phyloP scores from a whole-genome alignment of 2,888 invertebrate species.

The Eupithecia subfuscata region DNA sequence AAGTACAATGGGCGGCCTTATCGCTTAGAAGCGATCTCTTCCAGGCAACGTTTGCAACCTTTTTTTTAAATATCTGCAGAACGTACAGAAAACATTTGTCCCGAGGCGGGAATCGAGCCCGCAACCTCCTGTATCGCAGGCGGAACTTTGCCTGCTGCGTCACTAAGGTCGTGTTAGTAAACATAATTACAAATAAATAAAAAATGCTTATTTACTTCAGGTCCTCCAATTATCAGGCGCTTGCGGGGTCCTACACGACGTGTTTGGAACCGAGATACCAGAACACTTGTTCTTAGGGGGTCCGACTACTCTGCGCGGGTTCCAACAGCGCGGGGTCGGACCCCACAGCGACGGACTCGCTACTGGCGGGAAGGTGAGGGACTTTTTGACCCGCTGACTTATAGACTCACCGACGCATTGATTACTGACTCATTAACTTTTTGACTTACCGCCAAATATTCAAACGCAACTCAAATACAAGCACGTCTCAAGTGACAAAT shows the following conservation, averaged over 20 bases:
- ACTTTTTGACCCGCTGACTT: not conserved
- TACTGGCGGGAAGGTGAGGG: slow-evolving; percentile 82
- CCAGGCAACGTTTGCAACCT: too few species aligned
- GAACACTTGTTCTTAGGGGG: slow-evolving; percentile 96
- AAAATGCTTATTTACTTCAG: slow-evolving; percentile 50
- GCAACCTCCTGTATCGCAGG: too few species aligned
- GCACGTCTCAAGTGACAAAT: too few species aligned
- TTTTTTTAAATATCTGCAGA: too few species aligned
- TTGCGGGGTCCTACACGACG: slow-evolving; percentile 87
- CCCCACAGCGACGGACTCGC: slow-evolving; percentile 91
- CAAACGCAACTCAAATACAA: not conserved
- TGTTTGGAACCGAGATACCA: slow-evolving; percentile 86
- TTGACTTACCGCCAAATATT: not conserved
- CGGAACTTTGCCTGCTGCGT: too few species aligned
- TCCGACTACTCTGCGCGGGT: slow-evolving; percentile 94
- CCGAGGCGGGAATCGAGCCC: too few species aligned
- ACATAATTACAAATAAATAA: not conserved
- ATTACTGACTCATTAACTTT: not conserved
- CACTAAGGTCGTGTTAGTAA: too few species aligned
- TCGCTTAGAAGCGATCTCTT: too few species aligned
- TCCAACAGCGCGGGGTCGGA: slow-evolving; percentile 93
- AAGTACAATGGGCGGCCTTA: too few species aligned
- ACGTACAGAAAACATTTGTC: too few species aligned
- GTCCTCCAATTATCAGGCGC: slow-evolving; percentile 89
- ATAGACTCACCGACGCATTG: not conserved